Conservation (phyloP, 1,140 invertebrate genomes). For the Temnothorax curvispinosus region DNA sequence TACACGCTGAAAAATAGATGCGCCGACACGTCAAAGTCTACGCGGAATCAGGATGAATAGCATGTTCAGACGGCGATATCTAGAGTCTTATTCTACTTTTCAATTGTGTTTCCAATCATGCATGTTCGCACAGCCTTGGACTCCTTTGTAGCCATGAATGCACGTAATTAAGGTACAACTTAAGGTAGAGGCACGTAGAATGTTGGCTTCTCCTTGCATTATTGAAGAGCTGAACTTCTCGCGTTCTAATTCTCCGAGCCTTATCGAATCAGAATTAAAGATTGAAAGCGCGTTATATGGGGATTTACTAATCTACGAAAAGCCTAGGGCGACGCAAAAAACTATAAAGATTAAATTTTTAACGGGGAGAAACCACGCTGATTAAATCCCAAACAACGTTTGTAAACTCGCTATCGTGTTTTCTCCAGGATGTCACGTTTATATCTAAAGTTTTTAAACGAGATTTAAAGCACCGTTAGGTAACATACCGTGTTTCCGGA, state of each 20-base stretch:
- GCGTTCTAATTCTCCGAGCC: slow-evolving; percentile 6
- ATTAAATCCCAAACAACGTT: slow-evolving; percentile 37
- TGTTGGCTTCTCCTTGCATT: neutral
- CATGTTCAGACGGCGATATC: slow-evolving; percentile 13
- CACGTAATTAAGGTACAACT: slow-evolving; percentile 11
- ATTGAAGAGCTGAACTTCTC: neutral
- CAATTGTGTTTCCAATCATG: neutral
- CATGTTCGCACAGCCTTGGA: slow-evolving; percentile 28
- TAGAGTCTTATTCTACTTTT: slow-evolving; percentile 54
- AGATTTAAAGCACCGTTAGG: slow-evolving; percentile 43
- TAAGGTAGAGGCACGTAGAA: neutral
- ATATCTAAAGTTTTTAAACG: slow-evolving; percentile 35
- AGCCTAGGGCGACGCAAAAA: neutral
- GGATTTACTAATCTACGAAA: neutral
- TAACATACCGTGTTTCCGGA: slow-evolving; percentile 50
- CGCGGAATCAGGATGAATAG: slow-evolving; percentile 14
- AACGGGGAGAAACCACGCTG: neutral
- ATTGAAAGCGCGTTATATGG: neutral
- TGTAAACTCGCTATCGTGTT: neutral
- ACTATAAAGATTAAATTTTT: neutral
- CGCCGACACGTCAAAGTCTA: neutral
- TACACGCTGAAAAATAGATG: slow-evolving; percentile 46
- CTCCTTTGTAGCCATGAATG: slow-evolving; percentile 23
- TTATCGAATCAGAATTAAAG: slow-evolving; percentile 17
- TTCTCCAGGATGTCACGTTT: slow-evolving; percentile 9